Conservation (phyloP, 2,888 invertebrate genomes). For the Nebria brevicollis region DNA sequence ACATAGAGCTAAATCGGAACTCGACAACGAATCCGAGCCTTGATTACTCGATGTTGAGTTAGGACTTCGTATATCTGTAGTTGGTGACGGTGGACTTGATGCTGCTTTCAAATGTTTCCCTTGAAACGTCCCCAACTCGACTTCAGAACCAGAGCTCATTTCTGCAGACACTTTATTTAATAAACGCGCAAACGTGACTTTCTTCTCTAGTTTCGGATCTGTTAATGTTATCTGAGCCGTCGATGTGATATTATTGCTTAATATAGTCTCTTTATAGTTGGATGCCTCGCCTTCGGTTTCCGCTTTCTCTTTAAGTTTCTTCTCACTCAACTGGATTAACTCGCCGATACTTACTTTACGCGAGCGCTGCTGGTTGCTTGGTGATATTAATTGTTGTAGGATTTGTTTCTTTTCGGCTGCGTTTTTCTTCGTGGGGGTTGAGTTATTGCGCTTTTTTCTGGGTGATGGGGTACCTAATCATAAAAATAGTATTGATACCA, state of each 20-base stretch:
- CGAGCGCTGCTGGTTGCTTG: constrained; percentile 70
- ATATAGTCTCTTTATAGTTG: constrained; percentile 70
- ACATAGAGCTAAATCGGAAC: constrained; percentile 74
- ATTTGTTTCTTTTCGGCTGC: constrained; percentile 83
- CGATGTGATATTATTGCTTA: constrained; percentile 61
- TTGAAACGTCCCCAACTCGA: constrained; percentile 65
- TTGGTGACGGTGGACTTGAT: constrained; percentile 74
- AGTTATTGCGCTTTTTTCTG: constrained; percentile 81
- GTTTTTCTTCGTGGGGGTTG: constrained; percentile 80
- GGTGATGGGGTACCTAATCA: constrained; percentile 78
- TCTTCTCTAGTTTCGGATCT: constrained; percentile 79
- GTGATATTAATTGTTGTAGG: constrained; percentile 79
- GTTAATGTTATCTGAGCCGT: constrained; percentile 69
- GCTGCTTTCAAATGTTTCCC: constrained; percentile 61
- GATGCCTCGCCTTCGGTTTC: constrained; percentile 65
- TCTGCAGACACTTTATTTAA: constrained; percentile 80
- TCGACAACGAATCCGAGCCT: constrained; percentile 81
- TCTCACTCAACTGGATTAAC: constrained; percentile 78
- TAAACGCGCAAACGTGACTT: constrained; percentile 80
- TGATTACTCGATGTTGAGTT: constrained; percentile 80
- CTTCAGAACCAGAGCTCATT: constrained; percentile 80
- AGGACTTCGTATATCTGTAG: constrained; percentile 70
- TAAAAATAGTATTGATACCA: constrained; percentile 15
- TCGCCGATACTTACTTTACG: constrained; percentile 77
- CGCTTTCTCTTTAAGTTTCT: constrained; percentile 58